Evolutionary conservation across 2,888 invertebrate species (phyloP), one percentile per base, ranked within the genome.

Genomic region (Dione vanillae): DNA sequence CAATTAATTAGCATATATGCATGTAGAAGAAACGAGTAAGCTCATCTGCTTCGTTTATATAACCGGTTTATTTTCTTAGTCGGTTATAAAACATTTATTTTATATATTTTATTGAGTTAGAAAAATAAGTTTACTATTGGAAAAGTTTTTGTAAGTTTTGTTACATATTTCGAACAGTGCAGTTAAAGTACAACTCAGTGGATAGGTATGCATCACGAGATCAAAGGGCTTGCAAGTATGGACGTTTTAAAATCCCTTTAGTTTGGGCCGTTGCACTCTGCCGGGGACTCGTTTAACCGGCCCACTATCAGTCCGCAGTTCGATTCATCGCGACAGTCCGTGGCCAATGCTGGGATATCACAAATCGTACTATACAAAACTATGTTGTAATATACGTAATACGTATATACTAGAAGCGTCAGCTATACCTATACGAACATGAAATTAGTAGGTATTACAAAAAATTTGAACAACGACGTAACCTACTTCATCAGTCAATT

Each of bases 201-300:
- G 45, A 67, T 56, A 74, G 43, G 66, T 67, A 72, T 70, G 67
- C 67, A 59, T 64, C 61, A 67, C 70, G 70, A 75, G 73, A 89
- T 86, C 84, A 86, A 83, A 90, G 86, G 88, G 87, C 86, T 88
- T 80, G 85, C 85, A 83, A 87, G 90, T 87, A 86, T 81, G 85
- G 85, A 83, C 86, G 87, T 88, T 91, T 92, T 90, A 88, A 92
- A 89, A 90, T 87, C 90, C 68, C 90, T 90, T 86, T 83, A 85
- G 91, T 90, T 92, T 92, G 92, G 93, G 92, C 88, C 91, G 86
- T 92, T 93, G 93, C 92, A 92, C 93, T 90, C 91, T 77, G 81
- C 81, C 82, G 81, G 84, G 86, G 91, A 92, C 92, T 88, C 88
- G 92, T 92, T 86, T 89, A 91, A 93, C 93, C 93, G 93, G 92